phyloP scores from a whole-genome alignment of 2,888 invertebrate species.

The Rhodophaea formosa region DNA sequence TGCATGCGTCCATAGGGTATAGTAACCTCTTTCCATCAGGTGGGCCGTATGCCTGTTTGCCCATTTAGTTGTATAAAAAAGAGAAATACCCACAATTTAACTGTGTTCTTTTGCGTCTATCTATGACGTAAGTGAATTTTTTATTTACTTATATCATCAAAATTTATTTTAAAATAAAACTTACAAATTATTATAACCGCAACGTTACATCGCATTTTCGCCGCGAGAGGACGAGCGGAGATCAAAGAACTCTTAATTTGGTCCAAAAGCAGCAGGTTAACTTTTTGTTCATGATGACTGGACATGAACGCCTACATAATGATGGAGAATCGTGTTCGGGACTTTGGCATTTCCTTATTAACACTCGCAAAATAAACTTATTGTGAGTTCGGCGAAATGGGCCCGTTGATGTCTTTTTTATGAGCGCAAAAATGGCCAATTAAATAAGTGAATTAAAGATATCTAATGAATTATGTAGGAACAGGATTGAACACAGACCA shows the following conservation, averaged over 20 bases:
- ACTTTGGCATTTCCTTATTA: not conserved
- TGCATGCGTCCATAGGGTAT: no score
- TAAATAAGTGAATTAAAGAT: not conserved
- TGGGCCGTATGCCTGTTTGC: no score
- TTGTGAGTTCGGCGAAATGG: not conserved
- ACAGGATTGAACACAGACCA: no score
- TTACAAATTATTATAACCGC: not conserved
- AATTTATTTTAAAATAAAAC: no score
- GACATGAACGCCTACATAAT: not conserved
- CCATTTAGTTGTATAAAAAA: no score
- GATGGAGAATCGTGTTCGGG: not conserved
- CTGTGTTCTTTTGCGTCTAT: no score
- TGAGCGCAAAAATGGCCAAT: not conserved
- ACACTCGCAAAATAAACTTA: not conserved
- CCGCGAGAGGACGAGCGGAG: not conserved
- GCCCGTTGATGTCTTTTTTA: constrained; percentile 11
- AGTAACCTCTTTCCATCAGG: no score
- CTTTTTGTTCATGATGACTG: not conserved
- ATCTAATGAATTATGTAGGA: not conserved
- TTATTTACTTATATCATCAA: no score
- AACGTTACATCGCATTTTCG: not conserved
- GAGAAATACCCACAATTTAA: no score
- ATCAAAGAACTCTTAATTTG: constrained; percentile 4
- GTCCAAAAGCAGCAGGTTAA: constrained; percentile 1
- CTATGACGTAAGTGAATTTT: no score